Evolutionary conservation across 1,140 invertebrate species (phyloP).

Genomic region (Drosophila littoralis): DNA sequence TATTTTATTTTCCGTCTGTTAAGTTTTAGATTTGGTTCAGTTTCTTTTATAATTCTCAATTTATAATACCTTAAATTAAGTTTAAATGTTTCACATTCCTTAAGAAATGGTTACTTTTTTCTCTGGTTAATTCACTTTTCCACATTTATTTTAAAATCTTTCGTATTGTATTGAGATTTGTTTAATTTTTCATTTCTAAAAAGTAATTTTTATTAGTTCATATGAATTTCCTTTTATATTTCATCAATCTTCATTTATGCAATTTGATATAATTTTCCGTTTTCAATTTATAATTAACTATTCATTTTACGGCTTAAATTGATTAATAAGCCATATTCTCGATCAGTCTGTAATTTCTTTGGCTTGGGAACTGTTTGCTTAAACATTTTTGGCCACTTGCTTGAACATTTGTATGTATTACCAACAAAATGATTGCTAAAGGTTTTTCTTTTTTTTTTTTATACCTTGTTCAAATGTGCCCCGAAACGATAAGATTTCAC

Average conservation of each 20-base stretch:
- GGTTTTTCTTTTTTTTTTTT: constrained; percentile 15
- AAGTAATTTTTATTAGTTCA: too few relatives aligned
- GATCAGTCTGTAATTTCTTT: constrained; percentile 29
- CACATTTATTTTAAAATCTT: neutral
- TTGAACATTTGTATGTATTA: constrained; percentile 33
- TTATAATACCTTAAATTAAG: too few relatives aligned
- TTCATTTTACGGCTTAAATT: too few relatives aligned
- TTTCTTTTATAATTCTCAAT: too few relatives aligned
- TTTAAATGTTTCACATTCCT: too few relatives aligned
- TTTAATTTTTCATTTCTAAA: constrained; percentile 22
- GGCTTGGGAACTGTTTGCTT: neutral
- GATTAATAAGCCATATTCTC: constrained; percentile 26
- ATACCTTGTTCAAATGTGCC: constrained; percentile 27
- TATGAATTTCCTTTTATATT: too few relatives aligned
- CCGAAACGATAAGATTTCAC: constrained; percentile 9
- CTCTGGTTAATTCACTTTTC: neutral
- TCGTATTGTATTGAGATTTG: neutral
- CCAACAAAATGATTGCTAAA: constrained; percentile 20
- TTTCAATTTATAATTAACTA: too few relatives aligned
- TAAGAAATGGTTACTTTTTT: neutral
- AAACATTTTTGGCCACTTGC: constrained; percentile 10
- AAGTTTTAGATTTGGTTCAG: too few relatives aligned
- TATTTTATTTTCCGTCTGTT: too few relatives aligned
- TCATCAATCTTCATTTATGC: too few relatives aligned
- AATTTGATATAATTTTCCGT: too few relatives aligned